These are phyloP conservation scores for Aegotheles bennettii DNA, from an alignment of 2,113 vertebrate genomes.

Conservation along the genomic window DNA sequence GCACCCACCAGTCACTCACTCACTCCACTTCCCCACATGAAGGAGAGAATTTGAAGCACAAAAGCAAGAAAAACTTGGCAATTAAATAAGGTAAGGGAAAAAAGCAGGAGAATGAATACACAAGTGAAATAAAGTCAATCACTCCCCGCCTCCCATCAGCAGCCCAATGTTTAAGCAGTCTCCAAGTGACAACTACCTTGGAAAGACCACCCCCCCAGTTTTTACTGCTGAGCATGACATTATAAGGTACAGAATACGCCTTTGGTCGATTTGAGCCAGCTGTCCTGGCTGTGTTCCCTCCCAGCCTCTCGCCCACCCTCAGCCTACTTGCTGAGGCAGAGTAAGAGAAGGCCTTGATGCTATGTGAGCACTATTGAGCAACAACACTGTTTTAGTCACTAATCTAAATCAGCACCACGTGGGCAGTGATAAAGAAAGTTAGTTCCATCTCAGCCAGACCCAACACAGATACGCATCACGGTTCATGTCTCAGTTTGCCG, in stretches of 20 bases:
- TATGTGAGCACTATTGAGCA: neutral
- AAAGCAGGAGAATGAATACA: neutral
- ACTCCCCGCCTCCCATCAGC: neutral
- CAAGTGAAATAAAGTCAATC: neutral
- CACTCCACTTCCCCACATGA: neutral
- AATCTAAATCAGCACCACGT: neutral
- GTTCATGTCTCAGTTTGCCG: neutral
- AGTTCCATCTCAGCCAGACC: neutral
- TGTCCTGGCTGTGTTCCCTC: neutral
- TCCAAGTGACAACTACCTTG: neutral
- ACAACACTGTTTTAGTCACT: neutral
- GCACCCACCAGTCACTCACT: neutral
- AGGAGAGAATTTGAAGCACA: neutral
- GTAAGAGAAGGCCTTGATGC: neutral
- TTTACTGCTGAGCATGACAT: neutral
- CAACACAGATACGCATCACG: fast-evolving
- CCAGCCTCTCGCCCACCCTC: neutral
- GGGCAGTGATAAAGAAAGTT: fast-evolving
- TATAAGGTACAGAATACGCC: neutral
- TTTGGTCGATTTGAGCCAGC: neutral
- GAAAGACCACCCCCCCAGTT: neutral
- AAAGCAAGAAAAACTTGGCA: neutral
- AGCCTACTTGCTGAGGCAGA: neutral
- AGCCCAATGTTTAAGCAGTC: neutral
- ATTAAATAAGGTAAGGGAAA: neutral